These are phyloP conservation scores for Pararge aegeria DNA, from an alignment of 1,140 invertebrate species.

Conservation along the genomic window DNA sequence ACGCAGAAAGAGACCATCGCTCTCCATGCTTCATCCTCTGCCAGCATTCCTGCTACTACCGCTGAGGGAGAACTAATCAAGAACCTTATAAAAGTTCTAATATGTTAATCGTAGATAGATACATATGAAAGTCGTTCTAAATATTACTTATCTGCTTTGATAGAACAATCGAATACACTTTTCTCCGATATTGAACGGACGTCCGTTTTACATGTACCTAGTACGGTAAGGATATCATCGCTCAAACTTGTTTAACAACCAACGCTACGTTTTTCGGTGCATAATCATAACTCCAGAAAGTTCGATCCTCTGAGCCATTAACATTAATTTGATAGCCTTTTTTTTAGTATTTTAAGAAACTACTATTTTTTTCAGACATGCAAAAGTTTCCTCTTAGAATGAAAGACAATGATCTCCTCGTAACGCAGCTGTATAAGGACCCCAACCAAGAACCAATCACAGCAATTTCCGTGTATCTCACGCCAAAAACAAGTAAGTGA, in stretches of 20 bases:
- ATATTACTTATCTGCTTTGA: constrained; percentile 15
- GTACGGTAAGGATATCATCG: constrained; percentile 31
- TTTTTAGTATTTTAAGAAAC: too few species aligned
- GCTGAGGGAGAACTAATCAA: not conserved
- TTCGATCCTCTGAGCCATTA: too few species aligned
- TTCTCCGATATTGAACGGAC: constrained; percentile 30
- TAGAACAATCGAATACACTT: constrained; percentile 26
- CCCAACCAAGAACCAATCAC: constrained; percentile 97
- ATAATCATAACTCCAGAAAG: too few species aligned
- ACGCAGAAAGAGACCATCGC: too few species aligned
- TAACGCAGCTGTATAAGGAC: constrained; percentile 98
- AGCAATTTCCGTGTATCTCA: constrained; percentile 98
- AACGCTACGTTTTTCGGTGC: too few species aligned
- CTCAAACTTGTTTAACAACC: constrained; percentile 27
- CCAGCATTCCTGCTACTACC: too few species aligned
- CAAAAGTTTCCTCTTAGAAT: constrained; percentile 99
- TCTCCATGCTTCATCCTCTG: too few species aligned
- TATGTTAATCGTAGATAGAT: not conserved
- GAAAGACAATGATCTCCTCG: constrained; percentile 99
- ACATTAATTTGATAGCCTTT: too few species aligned
- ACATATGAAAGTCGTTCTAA: constrained; percentile 12
- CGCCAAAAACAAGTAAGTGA: constrained; percentile 96
- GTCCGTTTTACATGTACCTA: constrained; percentile 28
- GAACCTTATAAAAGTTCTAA: not conserved
- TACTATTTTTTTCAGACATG: constrained; percentile 93